These are phyloP conservation scores for Dryoscopus gambensis DNA, from an alignment of 2,113 vertebrate species.

Conservation along the genomic window DNA sequence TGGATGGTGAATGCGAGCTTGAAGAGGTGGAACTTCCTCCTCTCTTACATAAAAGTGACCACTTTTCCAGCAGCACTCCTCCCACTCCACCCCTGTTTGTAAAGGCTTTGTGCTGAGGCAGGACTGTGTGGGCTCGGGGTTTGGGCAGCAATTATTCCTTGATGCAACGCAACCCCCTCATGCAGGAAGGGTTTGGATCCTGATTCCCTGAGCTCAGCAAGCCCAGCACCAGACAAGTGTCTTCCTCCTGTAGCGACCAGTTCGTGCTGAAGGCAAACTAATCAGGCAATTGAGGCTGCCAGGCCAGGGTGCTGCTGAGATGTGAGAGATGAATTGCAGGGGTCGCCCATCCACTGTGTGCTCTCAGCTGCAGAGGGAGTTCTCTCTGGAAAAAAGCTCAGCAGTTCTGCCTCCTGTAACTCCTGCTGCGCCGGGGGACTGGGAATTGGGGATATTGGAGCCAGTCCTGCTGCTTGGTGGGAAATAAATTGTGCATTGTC, in stretches of 20 bases:
- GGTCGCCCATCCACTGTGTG: background rate
- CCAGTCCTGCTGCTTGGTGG: background rate
- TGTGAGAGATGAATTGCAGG: background rate
- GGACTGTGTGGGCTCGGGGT: rapidly evolving
- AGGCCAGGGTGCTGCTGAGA: background rate
- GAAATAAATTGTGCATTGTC: rapidly evolving
- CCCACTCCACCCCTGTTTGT: rapidly evolving
- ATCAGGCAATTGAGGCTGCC: background rate
- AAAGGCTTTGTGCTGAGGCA: background rate
- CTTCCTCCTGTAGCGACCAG: background rate
- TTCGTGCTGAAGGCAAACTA: background rate
- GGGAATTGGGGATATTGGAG: background rate
- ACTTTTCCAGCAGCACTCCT: background rate
- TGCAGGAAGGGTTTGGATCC: background rate
- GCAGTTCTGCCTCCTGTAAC: background rate
- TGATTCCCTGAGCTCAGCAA: background rate
- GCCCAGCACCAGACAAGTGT: background rate
- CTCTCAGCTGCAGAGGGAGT: background rate
- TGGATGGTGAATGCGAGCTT: no score
- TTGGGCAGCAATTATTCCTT: background rate
- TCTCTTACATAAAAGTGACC: rapidly evolving
- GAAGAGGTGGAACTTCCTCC: background rate
- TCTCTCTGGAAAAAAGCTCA: background rate
- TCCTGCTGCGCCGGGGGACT: background rate
- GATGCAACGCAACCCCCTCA: no score